Evolutionary conservation across 2,113 vertebrate genomes (phyloP), one percentile per base, ranked within the genome.

Genomic region (Amblyopsis rosae): DNA sequence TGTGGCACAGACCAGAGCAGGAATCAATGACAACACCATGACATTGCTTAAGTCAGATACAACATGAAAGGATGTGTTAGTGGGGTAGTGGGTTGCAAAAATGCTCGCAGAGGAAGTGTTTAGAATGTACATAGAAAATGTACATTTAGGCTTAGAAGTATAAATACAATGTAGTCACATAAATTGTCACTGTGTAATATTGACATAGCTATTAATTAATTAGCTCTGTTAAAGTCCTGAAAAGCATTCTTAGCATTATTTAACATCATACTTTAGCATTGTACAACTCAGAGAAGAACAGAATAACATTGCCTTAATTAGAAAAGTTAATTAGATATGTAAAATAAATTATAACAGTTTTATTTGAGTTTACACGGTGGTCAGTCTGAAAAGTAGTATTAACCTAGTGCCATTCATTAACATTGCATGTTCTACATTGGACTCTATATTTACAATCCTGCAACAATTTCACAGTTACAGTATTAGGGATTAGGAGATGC

Each of bases 331-430:
- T 54, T 46, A 49, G 54, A 72, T 68, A 26, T 66, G 73, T 56
- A 0, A 69, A 77, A 55, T 59, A 0, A 65, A 66, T 60, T 62
- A 70, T 72, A 80, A 69, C 51, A 58, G 61, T 55, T 41, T 61
- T 57, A 53, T 69, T 74, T 49, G 73, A 76, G 62, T 76, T 66
- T 47, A 76, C 71, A 73, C 70, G 58, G 62, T 72, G 59, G 55
- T 70, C 76, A 69, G 56, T 47, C 77, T 65, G 69, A 74, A 65
- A 79, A 84, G 76, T 85, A 79, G 82, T 84, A 89, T 88, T 91
- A 90, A 90, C 91, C 87, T 69, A 48, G 76, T 87, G 86, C 85
- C 88, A 90, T 86, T 91, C 81, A 91, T 90, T 90, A 89, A 89
- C 82, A 75, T 83, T 72, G 73, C 71, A 77, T 81, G 80, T 82